phyloP scores from a whole-genome alignment of 2,113 vertebrate species.

The Brachyhypopomus gauderio region DNA sequence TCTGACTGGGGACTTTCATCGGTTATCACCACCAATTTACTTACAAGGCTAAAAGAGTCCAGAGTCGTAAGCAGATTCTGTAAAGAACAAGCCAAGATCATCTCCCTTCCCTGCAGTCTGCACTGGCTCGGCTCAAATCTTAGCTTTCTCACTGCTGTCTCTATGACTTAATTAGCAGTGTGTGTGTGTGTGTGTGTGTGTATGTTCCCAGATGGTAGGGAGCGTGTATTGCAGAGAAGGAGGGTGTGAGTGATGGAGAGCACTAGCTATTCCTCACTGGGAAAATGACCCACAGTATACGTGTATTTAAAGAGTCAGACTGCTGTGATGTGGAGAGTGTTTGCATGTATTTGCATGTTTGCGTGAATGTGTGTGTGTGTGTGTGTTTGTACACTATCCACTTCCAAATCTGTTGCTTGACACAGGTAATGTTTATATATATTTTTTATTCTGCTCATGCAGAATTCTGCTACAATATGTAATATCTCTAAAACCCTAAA shows the following conservation, averaged over 20 bases:
- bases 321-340: neutral
- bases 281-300: constrained; percentile 3
- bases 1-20: neutral
- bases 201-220: constrained; percentile 53
- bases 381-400: neutral
- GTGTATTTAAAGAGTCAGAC: neutral
- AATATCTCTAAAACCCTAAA: constrained; percentile 23
- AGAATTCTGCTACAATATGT: neutral
- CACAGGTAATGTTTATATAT: constrained; percentile 23
- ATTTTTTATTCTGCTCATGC: constrained; percentile 6
- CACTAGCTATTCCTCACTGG: neutral
- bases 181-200: constrained; percentile 48
- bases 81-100: neutral
- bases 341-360: neutral
- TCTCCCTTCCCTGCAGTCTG: neutral
- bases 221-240: neutral
- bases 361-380: neutral
- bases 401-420: neutral
- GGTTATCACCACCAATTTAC: neutral
- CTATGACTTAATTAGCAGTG: constrained; percentile 43
- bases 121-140: constrained; percentile 1
- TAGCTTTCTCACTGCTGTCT: constrained; percentile 35
- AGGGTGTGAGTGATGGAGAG: neutral
- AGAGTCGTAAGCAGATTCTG: neutral
- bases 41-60: neutral